A percentile compares a stretch with the other conserved stretches of the same genome.
These are phyloP conservation scores for Bubo bubo DNA, from an alignment of 2,113 vertebrate species.

Conservation along the genomic window DNA sequence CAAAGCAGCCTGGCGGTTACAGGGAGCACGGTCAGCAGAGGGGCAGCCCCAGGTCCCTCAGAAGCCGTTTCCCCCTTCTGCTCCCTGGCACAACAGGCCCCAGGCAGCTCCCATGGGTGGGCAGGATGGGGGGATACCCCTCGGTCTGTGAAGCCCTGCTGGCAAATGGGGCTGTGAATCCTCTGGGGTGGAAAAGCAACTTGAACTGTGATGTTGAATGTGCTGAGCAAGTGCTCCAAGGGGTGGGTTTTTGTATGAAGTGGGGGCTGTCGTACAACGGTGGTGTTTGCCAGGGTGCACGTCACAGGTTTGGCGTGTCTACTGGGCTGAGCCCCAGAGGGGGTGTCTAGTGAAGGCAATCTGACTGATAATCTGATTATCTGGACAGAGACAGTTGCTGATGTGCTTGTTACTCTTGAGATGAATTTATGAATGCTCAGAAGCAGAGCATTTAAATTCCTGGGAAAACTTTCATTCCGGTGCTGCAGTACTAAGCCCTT, in stretches of 20 bases:
- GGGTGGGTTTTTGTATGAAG: neutral
- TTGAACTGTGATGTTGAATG: neutral
- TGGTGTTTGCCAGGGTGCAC: neutral
- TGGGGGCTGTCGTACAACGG: fast-evolving
- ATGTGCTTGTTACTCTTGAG: neutral
- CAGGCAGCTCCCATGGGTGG: neutral
- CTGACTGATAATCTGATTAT: neutral
- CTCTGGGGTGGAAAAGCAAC: neutral
- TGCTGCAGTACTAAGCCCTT: neutral
- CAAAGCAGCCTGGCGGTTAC: no score
- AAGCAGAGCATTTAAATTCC: neutral
- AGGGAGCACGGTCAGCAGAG: neutral
- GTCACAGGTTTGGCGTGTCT: neutral
- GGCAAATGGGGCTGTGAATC: neutral
- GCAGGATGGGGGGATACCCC: neutral
- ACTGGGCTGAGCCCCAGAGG: neutral
- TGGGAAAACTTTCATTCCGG: neutral
- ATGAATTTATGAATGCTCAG: neutral
- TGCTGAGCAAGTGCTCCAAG: neutral
- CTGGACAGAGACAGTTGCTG: no score
- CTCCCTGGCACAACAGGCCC: neutral
- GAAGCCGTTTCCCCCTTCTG: neutral
- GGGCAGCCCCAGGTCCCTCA: neutral
- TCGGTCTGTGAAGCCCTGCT: fast-evolving
- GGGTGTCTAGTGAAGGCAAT: neutral